A percentile compares a stretch with the other conserved stretches of the same genome.
phyloP scores from a whole-genome alignment of 1,140 invertebrate species.

The Papilio polyxenes region DNA sequence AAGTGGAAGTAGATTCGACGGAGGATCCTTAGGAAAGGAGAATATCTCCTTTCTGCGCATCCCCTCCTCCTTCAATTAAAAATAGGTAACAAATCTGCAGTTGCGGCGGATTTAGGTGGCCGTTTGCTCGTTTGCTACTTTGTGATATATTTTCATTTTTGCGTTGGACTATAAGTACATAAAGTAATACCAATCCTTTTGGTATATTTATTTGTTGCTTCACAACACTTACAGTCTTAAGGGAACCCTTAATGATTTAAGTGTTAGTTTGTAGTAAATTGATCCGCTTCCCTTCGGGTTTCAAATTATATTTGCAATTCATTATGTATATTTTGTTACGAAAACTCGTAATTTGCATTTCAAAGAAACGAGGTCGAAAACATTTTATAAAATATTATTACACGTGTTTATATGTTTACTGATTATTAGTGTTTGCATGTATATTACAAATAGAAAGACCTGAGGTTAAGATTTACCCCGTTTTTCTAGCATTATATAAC shows the following conservation, averaged over 20 bases:
- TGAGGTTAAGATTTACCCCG: not conserved
- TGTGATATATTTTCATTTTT: too few species aligned
- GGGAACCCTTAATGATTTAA: not conserved
- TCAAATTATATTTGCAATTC: constrained; percentile 21
- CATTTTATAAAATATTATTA: not conserved
- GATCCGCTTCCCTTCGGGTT: not conserved
- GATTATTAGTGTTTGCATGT: not conserved
- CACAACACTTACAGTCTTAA: not conserved
- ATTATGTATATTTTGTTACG: constrained; percentile 22
- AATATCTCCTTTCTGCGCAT: too few species aligned
- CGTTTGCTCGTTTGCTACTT: too few species aligned
- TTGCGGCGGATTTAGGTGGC: too few species aligned
- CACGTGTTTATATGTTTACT: constrained; percentile 2
- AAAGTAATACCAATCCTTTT: too few species aligned
- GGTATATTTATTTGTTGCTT: too few species aligned
- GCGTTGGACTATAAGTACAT: too few species aligned
- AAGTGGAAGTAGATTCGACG: too few species aligned
- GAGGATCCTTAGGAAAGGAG: too few species aligned
- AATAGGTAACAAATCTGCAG: too few species aligned
- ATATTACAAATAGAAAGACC: not conserved
- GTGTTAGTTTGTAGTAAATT: not conserved
- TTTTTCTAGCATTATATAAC: not conserved
- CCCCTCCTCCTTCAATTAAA: too few species aligned
- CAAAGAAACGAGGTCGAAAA: constrained; percentile 20
- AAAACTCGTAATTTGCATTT: constrained; percentile 20